Conservation (phyloP, 2,797 vertebrate species). For the Scomberomorus guttatus region DNA sequence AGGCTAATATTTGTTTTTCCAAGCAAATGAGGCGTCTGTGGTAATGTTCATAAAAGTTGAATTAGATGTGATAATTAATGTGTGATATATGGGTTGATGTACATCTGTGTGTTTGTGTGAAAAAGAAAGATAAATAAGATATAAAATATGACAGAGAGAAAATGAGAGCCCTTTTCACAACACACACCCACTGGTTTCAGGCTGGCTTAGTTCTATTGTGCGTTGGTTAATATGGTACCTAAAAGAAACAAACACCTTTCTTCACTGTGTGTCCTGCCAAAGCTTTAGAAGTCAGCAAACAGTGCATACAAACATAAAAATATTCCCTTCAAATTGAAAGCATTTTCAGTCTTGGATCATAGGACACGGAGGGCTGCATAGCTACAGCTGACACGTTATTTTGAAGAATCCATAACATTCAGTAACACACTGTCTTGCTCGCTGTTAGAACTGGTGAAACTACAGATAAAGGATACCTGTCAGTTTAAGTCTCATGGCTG, state of each 20-base stretch:
- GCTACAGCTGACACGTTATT: slow-evolving; percentile 16
- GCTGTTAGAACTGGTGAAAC: slow-evolving; percentile 2
- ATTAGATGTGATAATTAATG: slow-evolving; percentile 40
- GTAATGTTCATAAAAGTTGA: slow-evolving; percentile 70
- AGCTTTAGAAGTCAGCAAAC: slow-evolving; percentile 41
- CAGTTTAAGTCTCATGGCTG: background rate
- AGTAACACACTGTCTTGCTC: slow-evolving; percentile 2
- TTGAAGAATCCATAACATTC: slow-evolving; percentile 3
- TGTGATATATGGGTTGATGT: background rate
- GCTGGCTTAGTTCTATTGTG: slow-evolving; percentile 26
- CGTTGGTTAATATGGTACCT: slow-evolving; percentile 25
- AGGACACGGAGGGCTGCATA: slow-evolving; percentile 1
- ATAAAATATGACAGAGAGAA: background rate
- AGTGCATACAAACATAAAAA: slow-evolving; percentile 23
- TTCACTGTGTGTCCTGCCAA: slow-evolving; percentile 21
- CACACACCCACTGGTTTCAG: slow-evolving; percentile 18
- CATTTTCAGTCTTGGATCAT: slow-evolving; percentile 18
- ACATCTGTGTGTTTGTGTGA: slow-evolving; percentile 4
- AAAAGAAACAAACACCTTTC: slow-evolving; percentile 31
- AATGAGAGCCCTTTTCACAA: slow-evolving; percentile 1
- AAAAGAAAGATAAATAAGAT: slow-evolving; percentile 1
- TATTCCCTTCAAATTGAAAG: slow-evolving; percentile 41
- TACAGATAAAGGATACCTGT: slow-evolving; percentile 20
- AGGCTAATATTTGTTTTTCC: slow-evolving; percentile 75
- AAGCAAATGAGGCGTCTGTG: slow-evolving; percentile 55